phyloP scores from a whole-genome alignment of 2,888 invertebrate species.

The Cheilosia vulpina region DNA sequence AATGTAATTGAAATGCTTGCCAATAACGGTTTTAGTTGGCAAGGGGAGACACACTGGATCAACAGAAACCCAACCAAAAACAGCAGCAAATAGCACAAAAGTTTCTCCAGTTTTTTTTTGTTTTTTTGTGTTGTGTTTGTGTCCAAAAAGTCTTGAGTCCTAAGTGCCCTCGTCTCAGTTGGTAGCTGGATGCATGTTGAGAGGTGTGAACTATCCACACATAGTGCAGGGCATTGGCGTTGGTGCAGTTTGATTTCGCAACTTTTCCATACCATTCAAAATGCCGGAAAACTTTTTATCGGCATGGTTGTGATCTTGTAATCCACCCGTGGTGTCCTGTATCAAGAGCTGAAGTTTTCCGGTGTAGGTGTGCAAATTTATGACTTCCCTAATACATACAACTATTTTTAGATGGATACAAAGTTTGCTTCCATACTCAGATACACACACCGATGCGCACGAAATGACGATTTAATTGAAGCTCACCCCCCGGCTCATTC shows the following conservation, averaged over 20 bases:
- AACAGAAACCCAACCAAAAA: slow-evolving; percentile 29
- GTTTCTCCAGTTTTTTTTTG: slow-evolving; percentile 47
- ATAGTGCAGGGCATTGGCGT: slow-evolving; percentile 26
- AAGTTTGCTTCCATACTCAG: slow-evolving; percentile 23
- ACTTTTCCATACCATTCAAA: slow-evolving; percentile 56
- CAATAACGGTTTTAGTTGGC: slow-evolving; percentile 71
- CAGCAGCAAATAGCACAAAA: slow-evolving; percentile 44
- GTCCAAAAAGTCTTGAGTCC: slow-evolving; percentile 55
- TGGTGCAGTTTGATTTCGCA: slow-evolving; percentile 61
- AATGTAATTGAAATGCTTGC: slow-evolving; percentile 76
- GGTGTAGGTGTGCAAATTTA: slow-evolving; percentile 55
- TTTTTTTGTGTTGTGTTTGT: slow-evolving; percentile 25
- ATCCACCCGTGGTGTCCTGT: not conserved
- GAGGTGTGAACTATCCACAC: slow-evolving; percentile 48
- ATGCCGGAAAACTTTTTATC: slow-evolving; percentile 41
- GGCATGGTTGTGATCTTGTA: slow-evolving; percentile 34
- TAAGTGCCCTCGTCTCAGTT: slow-evolving; percentile 37
- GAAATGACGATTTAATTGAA: slow-evolving; percentile 67
- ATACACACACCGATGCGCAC: not conserved
- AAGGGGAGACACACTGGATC: slow-evolving; percentile 61
- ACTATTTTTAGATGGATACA: slow-evolving; percentile 23
- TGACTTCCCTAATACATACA: slow-evolving; percentile 49
- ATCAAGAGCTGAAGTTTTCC: slow-evolving; percentile 45
- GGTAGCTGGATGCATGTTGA: slow-evolving; percentile 33
- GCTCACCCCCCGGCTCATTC: slow-evolving; percentile 28